Percentiles rank a stretch among this genome's conserved stretches.
These are phyloP conservation scores for Alouatta palliata DNA, from an alignment of 2,113 vertebrate species.

Conservation along the genomic window DNA sequence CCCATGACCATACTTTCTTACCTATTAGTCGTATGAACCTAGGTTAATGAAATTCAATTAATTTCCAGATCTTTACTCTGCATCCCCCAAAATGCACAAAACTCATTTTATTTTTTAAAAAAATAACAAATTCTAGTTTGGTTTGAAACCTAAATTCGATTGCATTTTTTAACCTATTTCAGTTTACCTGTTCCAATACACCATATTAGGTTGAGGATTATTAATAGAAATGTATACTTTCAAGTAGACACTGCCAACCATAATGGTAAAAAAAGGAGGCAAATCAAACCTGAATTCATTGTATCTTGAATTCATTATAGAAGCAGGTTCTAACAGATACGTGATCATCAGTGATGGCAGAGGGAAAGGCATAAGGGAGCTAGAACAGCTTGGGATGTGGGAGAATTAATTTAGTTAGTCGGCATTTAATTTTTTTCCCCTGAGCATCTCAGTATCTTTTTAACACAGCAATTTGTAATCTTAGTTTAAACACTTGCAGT, in stretches of 20 bases:
- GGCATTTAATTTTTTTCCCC: constrained; percentile 36
- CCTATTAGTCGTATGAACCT: background rate
- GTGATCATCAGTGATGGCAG: background rate
- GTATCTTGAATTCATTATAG: background rate
- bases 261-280: background rate
- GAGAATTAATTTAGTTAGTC: constrained; percentile 62
- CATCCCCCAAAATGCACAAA: background rate
- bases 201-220: background rate
- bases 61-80: background rate
- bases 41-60: background rate
- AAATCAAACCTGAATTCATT: background rate
- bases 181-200: background rate
- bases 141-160: background rate
- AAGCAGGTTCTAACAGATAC: background rate
- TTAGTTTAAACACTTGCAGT: constrained; percentile 72
- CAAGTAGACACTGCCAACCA: background rate
- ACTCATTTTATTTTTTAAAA: background rate
- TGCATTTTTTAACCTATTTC: background rate
- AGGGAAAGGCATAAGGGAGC: background rate
- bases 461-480: constrained; percentile 71
- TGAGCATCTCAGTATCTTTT: constrained; percentile 56
- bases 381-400: background rate
- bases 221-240: background rate
- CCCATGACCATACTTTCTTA: fast-evolving
- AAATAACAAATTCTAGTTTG: constrained; percentile 5